Base-by-base conservation (phyloP, 2,113 vertebrate species). In the Camelus bactrianus region DNA sequence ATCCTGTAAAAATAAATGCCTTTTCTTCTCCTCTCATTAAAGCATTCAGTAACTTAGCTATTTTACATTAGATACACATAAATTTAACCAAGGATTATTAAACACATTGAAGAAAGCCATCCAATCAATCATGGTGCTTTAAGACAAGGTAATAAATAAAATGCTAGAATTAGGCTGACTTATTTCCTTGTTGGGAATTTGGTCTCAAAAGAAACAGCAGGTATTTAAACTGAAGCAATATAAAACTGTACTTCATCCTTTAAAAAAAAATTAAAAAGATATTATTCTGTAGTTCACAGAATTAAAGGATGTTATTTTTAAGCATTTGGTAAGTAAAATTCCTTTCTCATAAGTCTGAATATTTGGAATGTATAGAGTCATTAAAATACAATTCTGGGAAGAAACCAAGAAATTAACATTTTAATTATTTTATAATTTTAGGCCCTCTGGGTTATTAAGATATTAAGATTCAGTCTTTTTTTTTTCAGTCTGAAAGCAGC, bases 361-460 rank as follows among this genome's bases (percentile, higher is more conserved):
- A 96, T 88, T 91, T 96, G 86, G 90, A 96, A 97, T 97, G 69
- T 81, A 89, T 4, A 90, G 38, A 93, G 42, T 96, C 17, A 95
- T 83, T 96, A 86, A 96, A 79, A 94, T 92, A 73, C 60, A 85
- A 88, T 89, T 90, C 67, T 94, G 32, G 38, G 87, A 93, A 73
- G 32, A 95, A 97, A 90, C 32, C 46, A 94, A 85, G 48, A 91
- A 81, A 77, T 84, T 94, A 95, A 80, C 24, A 91, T 77, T 93
- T 92, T 88, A 76, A 82, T 62, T 56, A 77, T 86, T 96, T 93
- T 90, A 81, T 85, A 91, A 91, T 89, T 88, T 56, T 91, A 96
- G 62, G 56, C 79, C 70, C 46, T 35, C 35, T 75, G 17, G 50
- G 38, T 96, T 73, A 86, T 84, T 88, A 91, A 88, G 73, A 75